Evolutionary conservation across 1,140 invertebrate genomes (phyloP).

Genomic region (Drosophila dunni): DNA sequence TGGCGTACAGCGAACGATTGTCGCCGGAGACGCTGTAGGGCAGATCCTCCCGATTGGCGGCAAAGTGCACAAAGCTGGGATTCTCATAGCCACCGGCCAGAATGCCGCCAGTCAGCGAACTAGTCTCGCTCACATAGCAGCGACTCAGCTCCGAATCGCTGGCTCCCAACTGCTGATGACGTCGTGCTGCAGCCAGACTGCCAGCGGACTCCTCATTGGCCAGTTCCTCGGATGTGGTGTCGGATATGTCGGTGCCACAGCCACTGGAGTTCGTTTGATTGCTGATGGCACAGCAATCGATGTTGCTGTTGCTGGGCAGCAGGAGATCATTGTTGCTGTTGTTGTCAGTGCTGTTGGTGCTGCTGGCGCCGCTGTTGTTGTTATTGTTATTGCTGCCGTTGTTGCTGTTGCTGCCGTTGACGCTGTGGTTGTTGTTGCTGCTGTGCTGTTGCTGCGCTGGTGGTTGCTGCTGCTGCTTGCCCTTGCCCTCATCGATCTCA

Average conservation of each 20-base stretch:
- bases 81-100: slow-evolving; percentile 78
- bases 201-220: slow-evolving; percentile 34
- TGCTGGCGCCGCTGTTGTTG: slow-evolving; percentile 34
- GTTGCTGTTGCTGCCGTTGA: slow-evolving; percentile 34
- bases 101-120: slow-evolving; percentile 73
- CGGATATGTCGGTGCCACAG: slow-evolving; percentile 80
- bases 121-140: slow-evolving; percentile 83
- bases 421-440: slow-evolving; percentile 23
- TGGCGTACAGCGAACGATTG: slow-evolving; percentile 44
- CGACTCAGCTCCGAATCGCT: slow-evolving; percentile 82
- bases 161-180: slow-evolving; percentile 58
- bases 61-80: slow-evolving; percentile 81
- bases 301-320: slow-evolving; percentile 42
- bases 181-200: slow-evolving; percentile 25
- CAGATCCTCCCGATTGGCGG: slow-evolving; percentile 54
- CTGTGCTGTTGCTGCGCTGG: slow-evolving; percentile 28
- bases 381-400: slow-evolving; percentile 44
- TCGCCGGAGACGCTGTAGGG: slow-evolving; percentile 20
- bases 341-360: slow-evolving; percentile 23
- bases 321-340: slow-evolving; percentile 37
- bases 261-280: slow-evolving; percentile 81
- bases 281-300: slow-evolving; percentile 72
- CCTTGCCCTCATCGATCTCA: slow-evolving; percentile 84
- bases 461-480: slow-evolving; percentile 57
- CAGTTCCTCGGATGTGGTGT: slow-evolving; percentile 78